Base-by-base conservation (phyloP, 2,888 invertebrate genomes). In the Caenorhabditis sp. region DNA sequence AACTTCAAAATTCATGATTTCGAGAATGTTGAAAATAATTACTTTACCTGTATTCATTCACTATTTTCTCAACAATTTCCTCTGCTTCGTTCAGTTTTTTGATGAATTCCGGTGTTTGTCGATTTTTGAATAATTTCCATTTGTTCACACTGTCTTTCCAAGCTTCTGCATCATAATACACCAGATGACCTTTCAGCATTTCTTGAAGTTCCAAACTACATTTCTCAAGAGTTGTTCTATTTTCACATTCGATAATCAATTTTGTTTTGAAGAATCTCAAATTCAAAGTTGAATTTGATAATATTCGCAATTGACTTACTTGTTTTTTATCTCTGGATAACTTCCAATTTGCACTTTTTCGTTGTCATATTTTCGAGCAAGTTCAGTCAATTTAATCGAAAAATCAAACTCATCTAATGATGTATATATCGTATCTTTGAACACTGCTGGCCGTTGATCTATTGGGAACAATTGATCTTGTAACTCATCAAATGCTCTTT, bases 271-370 rank as follows among this genome's bases (percentile, higher is more conserved):
- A 91, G 78, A 89, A 90, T 61, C 89, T 89, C 81, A 27, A 86
- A 62, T n/a, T 27, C 51, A 27, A 55, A n/a, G 10, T 23, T 19
- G 5, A 53, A 53, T 53, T 3, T 21, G 3, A 58, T 5, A 58
- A 31, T 1, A 21, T 4, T 17, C n/a, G 17, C 17, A 4, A n/a
- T 50, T 8, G 50, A 27, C 77, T 36, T 21, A 89, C 89, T 88
- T 88, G 83, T 90, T 90, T 66, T 88, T 88, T 64, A 90, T 81
- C 26, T 89, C 88, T 19, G 91, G 91, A 85, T 91, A 92, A 26
- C 91, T 91, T n/a, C 91, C 91, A 80, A 92, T 89, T 24, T 88
- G 88, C 24, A 91, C 91, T 57, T 53, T 62, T 1, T 83, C 79
- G 4, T 88, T 84, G 58, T 88, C 88, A 84, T 88, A 91, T 68